A percentile compares a stretch with the other conserved stretches of the same genome.
Evolutionary conservation across 2,113 vertebrate species (phyloP).

Genomic region (Oncorhynchus clarkii): DNA sequence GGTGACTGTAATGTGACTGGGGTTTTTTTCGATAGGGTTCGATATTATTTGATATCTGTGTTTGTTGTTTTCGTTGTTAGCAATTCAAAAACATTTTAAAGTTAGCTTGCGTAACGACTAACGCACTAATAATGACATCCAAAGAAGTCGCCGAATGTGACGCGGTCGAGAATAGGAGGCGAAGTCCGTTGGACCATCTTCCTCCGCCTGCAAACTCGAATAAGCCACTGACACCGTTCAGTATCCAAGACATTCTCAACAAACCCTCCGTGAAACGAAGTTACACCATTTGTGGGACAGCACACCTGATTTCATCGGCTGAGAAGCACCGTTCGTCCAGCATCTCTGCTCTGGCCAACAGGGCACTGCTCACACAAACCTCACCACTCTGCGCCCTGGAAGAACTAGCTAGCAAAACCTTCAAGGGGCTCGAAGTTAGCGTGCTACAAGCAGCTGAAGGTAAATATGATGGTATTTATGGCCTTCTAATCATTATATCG

Average conservation of each 20-base stretch:
- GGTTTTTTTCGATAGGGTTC: conserved; percentile 5
- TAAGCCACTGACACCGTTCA: conserved; percentile 97
- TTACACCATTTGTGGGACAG: conserved; percentile 89
- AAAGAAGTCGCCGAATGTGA: conserved; percentile 90
- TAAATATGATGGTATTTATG: conserved; percentile 51
- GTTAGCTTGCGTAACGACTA: conserved; percentile 51
- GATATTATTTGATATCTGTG: background rate
- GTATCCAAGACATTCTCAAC: conserved; percentile 97
- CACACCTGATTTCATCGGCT: conserved; percentile 83
- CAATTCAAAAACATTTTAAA: background rate
- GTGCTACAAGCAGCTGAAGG: conserved; percentile 96
- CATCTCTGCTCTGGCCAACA: conserved; percentile 81
- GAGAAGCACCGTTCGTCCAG: conserved; percentile 88
- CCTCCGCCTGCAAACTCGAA: conserved; percentile 96
- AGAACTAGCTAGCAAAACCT: conserved; percentile 97
- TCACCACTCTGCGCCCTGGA: conserved; percentile 96
- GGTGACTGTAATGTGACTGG: conserved; percentile 63
- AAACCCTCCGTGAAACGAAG: conserved; percentile 90
- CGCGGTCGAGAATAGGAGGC: conserved; percentile 84
- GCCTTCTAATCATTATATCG: background rate
- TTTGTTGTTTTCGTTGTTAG: conserved; percentile 30
- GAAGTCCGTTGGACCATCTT: conserved; percentile 92
- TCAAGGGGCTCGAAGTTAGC: conserved; percentile 95
- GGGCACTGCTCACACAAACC: conserved; percentile 88
- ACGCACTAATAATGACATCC: conserved; percentile 84